phyloP scores from a whole-genome alignment of 2,888 invertebrate genomes.

The Sycophila texana region DNA sequence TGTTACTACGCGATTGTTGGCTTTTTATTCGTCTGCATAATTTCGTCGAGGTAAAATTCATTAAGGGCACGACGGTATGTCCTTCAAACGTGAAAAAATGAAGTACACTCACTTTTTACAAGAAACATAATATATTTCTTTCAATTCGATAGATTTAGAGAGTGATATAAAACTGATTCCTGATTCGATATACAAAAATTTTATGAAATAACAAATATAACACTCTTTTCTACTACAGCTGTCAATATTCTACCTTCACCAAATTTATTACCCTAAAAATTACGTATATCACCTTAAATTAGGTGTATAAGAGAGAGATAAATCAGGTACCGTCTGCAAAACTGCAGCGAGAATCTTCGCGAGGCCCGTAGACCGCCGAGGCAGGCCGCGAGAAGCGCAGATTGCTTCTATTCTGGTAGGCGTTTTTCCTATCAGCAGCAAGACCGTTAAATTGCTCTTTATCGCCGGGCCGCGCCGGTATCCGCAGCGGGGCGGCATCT shows the following conservation, averaged over 20 bases:
- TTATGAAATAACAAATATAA: too few relatives aligned
- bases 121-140: too few relatives aligned
- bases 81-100: not conserved
- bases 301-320: too few relatives aligned
- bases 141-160: too few relatives aligned
- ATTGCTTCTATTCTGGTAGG: constrained; percentile 68
- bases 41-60: not conserved
- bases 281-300: too few relatives aligned
- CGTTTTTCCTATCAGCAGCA: constrained; percentile 70
- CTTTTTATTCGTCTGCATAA: not conserved
- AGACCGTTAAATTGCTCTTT: constrained; percentile 69
- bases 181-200: too few relatives aligned
- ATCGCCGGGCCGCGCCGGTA: constrained; percentile 57
- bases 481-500: constrained; percentile 64
- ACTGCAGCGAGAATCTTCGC: not conserved
- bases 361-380: not conserved
- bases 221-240: too few relatives aligned
- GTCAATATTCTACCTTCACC: too few relatives aligned
- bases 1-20: not conserved
- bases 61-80: not conserved
- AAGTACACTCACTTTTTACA: not conserved
- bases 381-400: not conserved
- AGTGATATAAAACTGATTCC: too few relatives aligned
- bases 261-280: too few relatives aligned
- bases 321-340: too few relatives aligned